These are phyloP conservation scores for Pantherophis guttatus DNA, from an alignment of 2,113 vertebrate genomes.

Conservation along the genomic window DNA sequence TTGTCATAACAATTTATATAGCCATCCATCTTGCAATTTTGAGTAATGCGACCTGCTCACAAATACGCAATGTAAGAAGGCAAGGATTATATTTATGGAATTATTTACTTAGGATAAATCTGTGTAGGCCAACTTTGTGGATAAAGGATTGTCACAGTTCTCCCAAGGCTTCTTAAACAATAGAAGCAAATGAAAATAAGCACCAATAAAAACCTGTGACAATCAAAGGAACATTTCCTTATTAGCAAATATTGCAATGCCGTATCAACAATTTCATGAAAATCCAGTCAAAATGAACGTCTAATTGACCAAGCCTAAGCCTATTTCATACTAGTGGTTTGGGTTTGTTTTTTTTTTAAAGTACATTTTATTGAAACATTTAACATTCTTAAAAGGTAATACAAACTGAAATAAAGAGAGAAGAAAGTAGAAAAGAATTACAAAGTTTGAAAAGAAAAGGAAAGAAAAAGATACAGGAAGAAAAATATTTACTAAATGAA, in stretches of 20 bases:
- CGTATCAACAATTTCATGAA: not conserved
- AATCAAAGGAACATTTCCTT: not conserved
- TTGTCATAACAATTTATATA: not conserved
- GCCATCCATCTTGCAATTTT: not conserved
- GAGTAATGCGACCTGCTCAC: not conserved
- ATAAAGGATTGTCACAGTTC: not conserved
- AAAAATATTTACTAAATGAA: not conserved
- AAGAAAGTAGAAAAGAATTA: not conserved
- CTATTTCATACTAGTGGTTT: not conserved
- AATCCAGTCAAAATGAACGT: not conserved
- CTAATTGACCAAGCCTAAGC: not conserved
- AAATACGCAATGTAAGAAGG: not conserved
- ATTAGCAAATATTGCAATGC: not conserved
- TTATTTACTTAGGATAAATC: not conserved
- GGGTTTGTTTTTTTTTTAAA: not conserved
- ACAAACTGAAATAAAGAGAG: not conserved
- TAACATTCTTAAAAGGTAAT: not conserved
- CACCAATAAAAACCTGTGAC: not conserved
- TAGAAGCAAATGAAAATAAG: not conserved
- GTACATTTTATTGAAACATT: not conserved
- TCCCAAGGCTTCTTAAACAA: not conserved
- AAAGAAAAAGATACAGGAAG: not conserved
- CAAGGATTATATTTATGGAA: not conserved
- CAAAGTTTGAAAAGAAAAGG: not conserved
- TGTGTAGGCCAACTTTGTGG: not conserved